Evolutionary conservation across 2,113 vertebrate genomes (phyloP).

Genomic region (Delphinus delphis): DNA sequence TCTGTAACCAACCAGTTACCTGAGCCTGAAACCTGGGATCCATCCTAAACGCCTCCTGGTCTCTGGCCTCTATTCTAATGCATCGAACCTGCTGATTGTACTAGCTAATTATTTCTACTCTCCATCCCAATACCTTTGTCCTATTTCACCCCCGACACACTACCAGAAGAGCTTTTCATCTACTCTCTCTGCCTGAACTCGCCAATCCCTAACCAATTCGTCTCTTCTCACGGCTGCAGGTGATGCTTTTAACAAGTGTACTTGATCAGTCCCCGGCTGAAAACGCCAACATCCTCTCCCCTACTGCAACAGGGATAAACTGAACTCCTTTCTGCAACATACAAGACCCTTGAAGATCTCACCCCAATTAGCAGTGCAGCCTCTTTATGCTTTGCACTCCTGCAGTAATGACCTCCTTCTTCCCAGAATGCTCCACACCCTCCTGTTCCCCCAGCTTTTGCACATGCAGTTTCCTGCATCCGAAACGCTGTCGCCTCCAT

Average conservation of each 20-base stretch:
- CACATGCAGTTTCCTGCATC: neutral
- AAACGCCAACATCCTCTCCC: neutral
- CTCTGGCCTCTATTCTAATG: neutral
- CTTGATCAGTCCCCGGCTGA: neutral
- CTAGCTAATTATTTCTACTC: neutral
- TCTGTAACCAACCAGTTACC: neutral
- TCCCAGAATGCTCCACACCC: neutral
- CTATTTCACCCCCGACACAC: neutral
- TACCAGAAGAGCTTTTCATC: neutral
- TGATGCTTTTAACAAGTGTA: neutral
- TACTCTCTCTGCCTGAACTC: neutral
- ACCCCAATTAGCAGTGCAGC: neutral
- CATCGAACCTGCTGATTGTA: neutral
- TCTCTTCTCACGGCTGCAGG: neutral
- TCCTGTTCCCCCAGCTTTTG: neutral
- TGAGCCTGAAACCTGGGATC: neutral
- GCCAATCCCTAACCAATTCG: neutral
- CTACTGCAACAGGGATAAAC: neutral
- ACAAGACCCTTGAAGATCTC: neutral
- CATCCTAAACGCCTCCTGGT: neutral
- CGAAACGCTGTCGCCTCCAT: neutral
- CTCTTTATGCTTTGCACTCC: neutral
- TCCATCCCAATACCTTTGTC: neutral
- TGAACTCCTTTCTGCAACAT: neutral
- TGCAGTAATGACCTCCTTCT: neutral